Conservation (phyloP, 2,113 vertebrate genomes). For the Grammomys surdaster region DNA sequence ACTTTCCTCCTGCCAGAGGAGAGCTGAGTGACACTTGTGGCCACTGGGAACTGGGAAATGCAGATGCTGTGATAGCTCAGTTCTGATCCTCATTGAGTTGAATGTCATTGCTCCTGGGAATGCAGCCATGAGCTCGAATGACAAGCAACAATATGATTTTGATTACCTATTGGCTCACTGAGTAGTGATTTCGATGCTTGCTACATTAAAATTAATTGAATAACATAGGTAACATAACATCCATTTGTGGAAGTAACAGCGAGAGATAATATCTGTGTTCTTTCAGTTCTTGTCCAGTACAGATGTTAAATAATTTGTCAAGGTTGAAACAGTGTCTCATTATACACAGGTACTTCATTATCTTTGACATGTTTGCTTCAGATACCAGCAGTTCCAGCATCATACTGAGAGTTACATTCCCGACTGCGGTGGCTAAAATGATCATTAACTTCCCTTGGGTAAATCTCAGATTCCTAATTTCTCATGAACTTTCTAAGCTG, state of each 20-base stretch:
- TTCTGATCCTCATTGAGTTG: background rate
- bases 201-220: slow-evolving; percentile 54
- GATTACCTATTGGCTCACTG: slow-evolving; percentile 1
- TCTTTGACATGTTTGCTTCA: background rate
- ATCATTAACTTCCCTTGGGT: background rate
- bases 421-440: background rate
- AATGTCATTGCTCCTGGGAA: background rate
- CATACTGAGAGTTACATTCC: background rate
- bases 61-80: background rate
- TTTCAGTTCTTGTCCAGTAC: slow-evolving; percentile 1
- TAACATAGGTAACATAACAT: slow-evolving; percentile 33
- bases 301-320: background rate
- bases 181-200: slow-evolving; percentile 28
- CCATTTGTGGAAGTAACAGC: background rate
- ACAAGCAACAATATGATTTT: background rate
- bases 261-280: background rate
- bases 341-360: background rate
- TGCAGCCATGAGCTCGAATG: background rate
- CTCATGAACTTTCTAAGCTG: slow-evolving; percentile 47
- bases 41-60: background rate
- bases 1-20: background rate
- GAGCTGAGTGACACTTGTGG: background rate
- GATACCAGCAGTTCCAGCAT: background rate
- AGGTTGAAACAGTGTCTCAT: background rate
- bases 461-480: background rate